These are phyloP conservation scores for Phalacrocorax brasilianus DNA, from an alignment of 2,113 vertebrate species.

Conservation along the genomic window DNA sequence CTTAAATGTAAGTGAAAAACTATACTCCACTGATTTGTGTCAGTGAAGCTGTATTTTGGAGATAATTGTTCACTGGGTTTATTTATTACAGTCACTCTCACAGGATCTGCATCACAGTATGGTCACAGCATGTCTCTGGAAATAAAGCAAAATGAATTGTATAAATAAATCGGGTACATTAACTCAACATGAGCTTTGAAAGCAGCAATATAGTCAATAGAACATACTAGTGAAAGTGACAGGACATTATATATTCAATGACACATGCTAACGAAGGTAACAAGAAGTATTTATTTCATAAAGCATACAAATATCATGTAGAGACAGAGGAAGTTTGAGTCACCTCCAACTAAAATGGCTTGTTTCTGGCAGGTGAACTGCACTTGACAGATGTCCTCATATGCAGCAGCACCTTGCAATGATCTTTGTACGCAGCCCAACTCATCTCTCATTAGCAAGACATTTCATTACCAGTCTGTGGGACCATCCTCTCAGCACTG, in stretches of 20 bases:
- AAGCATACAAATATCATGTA: slow-evolving; percentile 40
- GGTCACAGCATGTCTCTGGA: slow-evolving; percentile 63
- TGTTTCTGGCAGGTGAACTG: slow-evolving; percentile 46
- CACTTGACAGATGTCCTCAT: slow-evolving; percentile 58
- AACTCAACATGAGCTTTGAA: slow-evolving; percentile 49
- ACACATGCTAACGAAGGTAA: slow-evolving; percentile 40
- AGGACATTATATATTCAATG: slow-evolving; percentile 57
- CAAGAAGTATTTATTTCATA: slow-evolving; percentile 40
- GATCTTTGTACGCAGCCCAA: slow-evolving; percentile 57
- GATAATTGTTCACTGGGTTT: slow-evolving; percentile 63
- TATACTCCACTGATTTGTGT: slow-evolving; percentile 46
- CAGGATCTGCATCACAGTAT: slow-evolving; percentile 59
- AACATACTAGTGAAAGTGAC: slow-evolving; percentile 51
- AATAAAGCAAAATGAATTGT: slow-evolving; percentile 64
- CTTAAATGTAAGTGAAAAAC: slow-evolving; percentile 39
- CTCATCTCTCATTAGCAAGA: slow-evolving; percentile 53
- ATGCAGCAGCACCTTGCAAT: slow-evolving; percentile 51
- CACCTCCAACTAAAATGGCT: slow-evolving; percentile 39
- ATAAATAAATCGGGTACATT: slow-evolving; percentile 63
- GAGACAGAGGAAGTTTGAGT: slow-evolving; percentile 38
- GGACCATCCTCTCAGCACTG: slow-evolving; percentile 31
- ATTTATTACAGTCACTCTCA: slow-evolving; percentile 61
- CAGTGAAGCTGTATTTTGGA: slow-evolving; percentile 47
- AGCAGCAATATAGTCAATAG: slow-evolving; percentile 23
- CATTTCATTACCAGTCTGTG: slow-evolving; percentile 57